These are phyloP conservation scores for Bufo gargarizans DNA, from an alignment of 2,113 vertebrate species.

Conservation along the genomic window DNA sequence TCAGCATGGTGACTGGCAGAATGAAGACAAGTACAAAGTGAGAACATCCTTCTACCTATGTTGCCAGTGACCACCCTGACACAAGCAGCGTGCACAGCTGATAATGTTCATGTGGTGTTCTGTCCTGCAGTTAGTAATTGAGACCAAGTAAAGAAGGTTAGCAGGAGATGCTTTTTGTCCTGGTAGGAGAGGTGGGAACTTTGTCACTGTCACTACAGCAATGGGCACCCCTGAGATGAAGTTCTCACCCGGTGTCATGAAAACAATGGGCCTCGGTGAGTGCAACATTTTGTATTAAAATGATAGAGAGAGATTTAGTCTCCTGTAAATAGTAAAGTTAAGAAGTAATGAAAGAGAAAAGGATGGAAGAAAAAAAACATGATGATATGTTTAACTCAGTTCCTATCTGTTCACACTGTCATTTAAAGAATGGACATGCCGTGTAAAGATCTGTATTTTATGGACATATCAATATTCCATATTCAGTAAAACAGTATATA, in stretches of 20 bases:
- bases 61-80: neutral
- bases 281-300: neutral
- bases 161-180: neutral
- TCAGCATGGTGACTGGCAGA: neutral
- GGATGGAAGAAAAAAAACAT: neutral
- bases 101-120: neutral
- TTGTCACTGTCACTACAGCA: neutral
- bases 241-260: neutral
- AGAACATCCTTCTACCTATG: conserved; percentile 3
- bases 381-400: neutral
- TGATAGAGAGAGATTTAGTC: neutral
- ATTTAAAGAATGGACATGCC: too few species aligned
- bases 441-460: too few species aligned
- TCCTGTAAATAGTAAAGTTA: neutral
- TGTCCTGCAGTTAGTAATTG: neutral
- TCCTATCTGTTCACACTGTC: too few species aligned
- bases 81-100: neutral
- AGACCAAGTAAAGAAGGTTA: neutral
- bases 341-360: neutral
- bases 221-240: neutral
- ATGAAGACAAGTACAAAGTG: neutral
- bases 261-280: neutral
- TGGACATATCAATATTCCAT: too few species aligned
- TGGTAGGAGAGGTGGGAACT: neutral
- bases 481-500: too few species aligned